Percentiles rank a stretch among this genome's conserved stretches.
Evolutionary conservation across 2,113 vertebrate species (phyloP).

Genomic region (Calidris pygmaea): DNA sequence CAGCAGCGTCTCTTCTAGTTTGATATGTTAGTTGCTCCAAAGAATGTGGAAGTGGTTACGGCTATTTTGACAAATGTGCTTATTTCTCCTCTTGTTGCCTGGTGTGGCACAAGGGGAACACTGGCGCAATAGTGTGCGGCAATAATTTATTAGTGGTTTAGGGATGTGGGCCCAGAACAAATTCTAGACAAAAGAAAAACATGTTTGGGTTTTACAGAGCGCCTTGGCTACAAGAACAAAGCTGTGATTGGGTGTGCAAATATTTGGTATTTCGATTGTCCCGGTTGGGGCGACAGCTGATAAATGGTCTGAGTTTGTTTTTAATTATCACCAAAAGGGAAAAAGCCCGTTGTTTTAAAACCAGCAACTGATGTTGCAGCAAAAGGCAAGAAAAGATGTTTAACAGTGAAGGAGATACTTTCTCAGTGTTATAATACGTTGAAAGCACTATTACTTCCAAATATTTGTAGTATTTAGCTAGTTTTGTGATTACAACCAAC

Average conservation of each 20-base stretch:
- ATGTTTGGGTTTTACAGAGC: constrained; percentile 64
- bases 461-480: constrained; percentile 30
- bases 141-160: constrained; percentile 63
- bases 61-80: constrained; percentile 48
- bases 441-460: constrained; percentile 20
- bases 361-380: constrained; percentile 50
- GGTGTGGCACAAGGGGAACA: constrained; percentile 41
- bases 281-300: constrained; percentile 57
- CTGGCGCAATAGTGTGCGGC: constrained; percentile 7
- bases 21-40: neutral
- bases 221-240: constrained; percentile 65
- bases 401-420: neutral
- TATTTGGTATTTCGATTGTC: constrained; percentile 55
- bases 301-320: constrained; percentile 53
- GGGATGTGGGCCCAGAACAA: constrained; percentile 63
- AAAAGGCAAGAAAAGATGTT: constrained; percentile 24
- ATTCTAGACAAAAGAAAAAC: constrained; percentile 74
- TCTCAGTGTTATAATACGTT: neutral
- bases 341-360: constrained; percentile 33
- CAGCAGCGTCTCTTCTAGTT: neutral
- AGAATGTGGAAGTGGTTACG: constrained; percentile 23
- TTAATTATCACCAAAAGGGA: constrained; percentile 62
- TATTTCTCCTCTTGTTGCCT: constrained; percentile 54
- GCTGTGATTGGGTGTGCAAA: constrained; percentile 56
- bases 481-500: neutral